Evolutionary conservation across 30 jellyfish, hydroid and myxozoan species (phyloP).

Genomic region (Rhopilema esculentum): DNA sequence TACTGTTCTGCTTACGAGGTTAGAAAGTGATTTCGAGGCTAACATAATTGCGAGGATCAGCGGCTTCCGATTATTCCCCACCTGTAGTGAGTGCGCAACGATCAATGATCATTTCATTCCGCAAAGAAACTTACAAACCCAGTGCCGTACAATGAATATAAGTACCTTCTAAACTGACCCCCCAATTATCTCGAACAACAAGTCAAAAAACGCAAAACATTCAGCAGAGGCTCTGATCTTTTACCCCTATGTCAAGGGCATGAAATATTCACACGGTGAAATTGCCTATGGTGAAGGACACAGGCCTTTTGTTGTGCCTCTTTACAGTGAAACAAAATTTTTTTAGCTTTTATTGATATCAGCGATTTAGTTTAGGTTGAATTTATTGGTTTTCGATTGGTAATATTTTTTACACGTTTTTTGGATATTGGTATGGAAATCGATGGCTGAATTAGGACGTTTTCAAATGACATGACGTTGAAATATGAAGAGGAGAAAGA

Average conservation of each 20-base stretch:
- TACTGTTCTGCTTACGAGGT: not conserved
- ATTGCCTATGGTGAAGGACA: conserved; percentile 13
- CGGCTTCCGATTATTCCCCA: conserved; percentile 61
- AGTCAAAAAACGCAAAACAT: conserved; percentile 69
- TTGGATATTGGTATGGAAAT: not conserved
- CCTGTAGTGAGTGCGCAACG: conserved; percentile 40
- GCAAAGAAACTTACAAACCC: conserved; percentile 47
- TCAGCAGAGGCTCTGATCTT: conserved; percentile 49
- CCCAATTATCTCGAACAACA: conserved; percentile 28
- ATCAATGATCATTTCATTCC: conserved; percentile 56
- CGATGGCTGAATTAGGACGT: not conserved
- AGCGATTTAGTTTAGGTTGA: not conserved
- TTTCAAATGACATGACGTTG: conserved; percentile 50
- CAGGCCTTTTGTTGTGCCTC: conserved; percentile 44
- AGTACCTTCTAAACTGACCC: conserved; percentile 69
- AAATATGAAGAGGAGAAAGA: conserved; percentile 68
- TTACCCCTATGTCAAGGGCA: conserved; percentile 72
- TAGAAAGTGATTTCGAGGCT: not conserved
- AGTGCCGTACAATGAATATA: conserved; percentile 52
- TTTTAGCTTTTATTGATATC: not conserved
- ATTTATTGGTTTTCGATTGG: conserved; percentile 8
- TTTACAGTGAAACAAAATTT: not conserved
- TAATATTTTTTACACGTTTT: not conserved
- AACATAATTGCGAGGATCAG: conserved; percentile 54
- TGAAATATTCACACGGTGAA: conserved; percentile 60